Evolutionary conservation across 2,888 invertebrate species (phyloP).

Genomic region (Himalopsyche kuldschensis): DNA sequence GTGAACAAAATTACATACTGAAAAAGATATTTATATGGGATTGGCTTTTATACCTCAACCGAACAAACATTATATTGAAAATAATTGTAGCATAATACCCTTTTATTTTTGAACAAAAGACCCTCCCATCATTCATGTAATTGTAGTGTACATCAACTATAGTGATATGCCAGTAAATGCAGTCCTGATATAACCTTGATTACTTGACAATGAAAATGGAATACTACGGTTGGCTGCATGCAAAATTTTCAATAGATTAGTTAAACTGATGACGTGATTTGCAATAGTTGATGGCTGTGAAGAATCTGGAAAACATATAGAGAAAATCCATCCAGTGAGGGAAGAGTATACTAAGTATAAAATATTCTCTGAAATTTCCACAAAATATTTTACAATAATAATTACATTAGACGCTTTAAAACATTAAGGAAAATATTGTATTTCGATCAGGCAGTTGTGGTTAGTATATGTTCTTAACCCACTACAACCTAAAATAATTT

Average conservation of each 20-base stretch:
- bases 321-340: neutral
- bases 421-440: too few relatives aligned
- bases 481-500: too few relatives aligned
- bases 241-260: conserved; percentile 1
- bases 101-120: conserved; percentile 26
- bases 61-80: neutral
- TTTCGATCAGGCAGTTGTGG: too few relatives aligned
- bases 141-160: neutral
- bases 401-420: too few relatives aligned
- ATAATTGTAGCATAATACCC: conserved; percentile 7
- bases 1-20: conserved; percentile 6
- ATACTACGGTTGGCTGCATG: conserved; percentile 21
- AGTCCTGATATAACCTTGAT: conserved; percentile 21
- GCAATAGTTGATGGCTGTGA: neutral
- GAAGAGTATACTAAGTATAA: too few relatives aligned
- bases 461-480: too few relatives aligned
- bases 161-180: conserved; percentile 7
- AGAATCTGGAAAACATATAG: neutral
- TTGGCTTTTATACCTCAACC: conserved; percentile 9
- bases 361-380: too few relatives aligned
- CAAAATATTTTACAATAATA: too few relatives aligned
- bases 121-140: conserved; percentile 12
- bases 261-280: neutral
- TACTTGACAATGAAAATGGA: conserved; percentile 20
- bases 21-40: neutral